These are phyloP conservation scores for Lagopus leucura DNA, from an alignment of 2,113 vertebrate genomes.

Conservation along the genomic window DNA sequence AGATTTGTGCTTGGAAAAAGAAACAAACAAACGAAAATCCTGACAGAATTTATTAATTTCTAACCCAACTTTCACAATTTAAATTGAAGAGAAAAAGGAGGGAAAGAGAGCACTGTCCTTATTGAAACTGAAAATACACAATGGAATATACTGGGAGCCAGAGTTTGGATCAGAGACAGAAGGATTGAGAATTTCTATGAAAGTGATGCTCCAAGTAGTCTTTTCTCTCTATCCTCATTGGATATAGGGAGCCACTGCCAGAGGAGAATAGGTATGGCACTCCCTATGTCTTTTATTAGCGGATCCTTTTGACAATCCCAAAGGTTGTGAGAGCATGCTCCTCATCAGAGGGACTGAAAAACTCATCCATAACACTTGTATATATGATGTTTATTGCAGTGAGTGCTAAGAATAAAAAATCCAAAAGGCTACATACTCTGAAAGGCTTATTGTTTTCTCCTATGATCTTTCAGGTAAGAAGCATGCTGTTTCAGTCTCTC, in stretches of 20 bases:
- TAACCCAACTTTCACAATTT: not conserved
- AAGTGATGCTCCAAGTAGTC: not conserved
- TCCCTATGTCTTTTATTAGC: not conserved
- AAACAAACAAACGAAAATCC: not conserved
- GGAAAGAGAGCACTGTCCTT: not conserved
- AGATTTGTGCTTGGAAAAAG: not conserved
- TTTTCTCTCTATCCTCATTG: not conserved
- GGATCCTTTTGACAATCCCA: not conserved
- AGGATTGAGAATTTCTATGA: not conserved
- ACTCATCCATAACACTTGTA: not conserved
- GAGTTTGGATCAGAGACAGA: not conserved
- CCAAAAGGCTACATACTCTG: fast-evolving
- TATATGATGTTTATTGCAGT: not conserved
- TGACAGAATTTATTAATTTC: not conserved
- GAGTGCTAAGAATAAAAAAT: not conserved
- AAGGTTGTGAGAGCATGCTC: not conserved
- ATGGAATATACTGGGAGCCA: not conserved
- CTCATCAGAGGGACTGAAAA: not conserved
- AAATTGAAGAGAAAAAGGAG: not conserved
- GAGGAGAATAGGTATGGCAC: not conserved
- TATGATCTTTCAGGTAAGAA: not conserved
- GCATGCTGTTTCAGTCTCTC: not conserved
- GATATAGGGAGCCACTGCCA: not conserved
- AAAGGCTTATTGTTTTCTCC: not conserved
- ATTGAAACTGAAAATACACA: not conserved